Evolutionary conservation across 2,888 invertebrate genomes (phyloP).

Genomic region (Melinopterus prodromus): DNA sequence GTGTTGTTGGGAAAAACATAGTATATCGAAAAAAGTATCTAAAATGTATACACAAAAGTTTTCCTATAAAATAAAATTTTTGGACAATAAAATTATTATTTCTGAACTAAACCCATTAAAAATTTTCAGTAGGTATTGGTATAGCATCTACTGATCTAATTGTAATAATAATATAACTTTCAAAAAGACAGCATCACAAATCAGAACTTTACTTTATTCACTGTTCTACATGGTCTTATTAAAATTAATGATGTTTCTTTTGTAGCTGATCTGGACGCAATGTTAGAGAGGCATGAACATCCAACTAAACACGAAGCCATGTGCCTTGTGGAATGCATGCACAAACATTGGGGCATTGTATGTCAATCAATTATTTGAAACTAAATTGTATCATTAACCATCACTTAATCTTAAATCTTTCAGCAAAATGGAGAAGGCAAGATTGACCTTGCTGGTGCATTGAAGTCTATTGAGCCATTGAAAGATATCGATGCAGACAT

Average conservation of each 20-base stretch:
- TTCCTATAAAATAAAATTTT: too few relatives aligned
- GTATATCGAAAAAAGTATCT: too few relatives aligned
- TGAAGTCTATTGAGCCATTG: constrained; percentile 21
- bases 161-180: not conserved
- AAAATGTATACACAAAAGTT: too few relatives aligned
- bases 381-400: not conserved
- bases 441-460: constrained; percentile 22
- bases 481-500: constrained; percentile 40
- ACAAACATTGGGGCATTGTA: constrained; percentile 61
- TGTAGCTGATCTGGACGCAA: constrained; percentile 27
- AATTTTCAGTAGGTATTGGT: too few relatives aligned
- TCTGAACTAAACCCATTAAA: too few relatives aligned
- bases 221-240: too few relatives aligned
- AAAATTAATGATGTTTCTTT: not conserved
- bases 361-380: constrained; percentile 42
- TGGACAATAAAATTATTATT: too few relatives aligned
- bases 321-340: constrained; percentile 63
- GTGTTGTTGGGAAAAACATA: too few relatives aligned
- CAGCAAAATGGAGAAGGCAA: constrained; percentile 36
- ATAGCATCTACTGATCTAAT: too few relatives aligned
- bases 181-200: constrained; percentile 20
- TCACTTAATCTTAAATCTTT: constrained; percentile 18
- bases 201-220: not conserved
- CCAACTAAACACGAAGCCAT: constrained; percentile 49
- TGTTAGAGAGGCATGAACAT: constrained; percentile 18